Evolutionary conservation across 2,113 vertebrate species (phyloP), one percentile per base, ranked within the genome.

Genomic region (Rhinopomastus cyanomelas): DNA sequence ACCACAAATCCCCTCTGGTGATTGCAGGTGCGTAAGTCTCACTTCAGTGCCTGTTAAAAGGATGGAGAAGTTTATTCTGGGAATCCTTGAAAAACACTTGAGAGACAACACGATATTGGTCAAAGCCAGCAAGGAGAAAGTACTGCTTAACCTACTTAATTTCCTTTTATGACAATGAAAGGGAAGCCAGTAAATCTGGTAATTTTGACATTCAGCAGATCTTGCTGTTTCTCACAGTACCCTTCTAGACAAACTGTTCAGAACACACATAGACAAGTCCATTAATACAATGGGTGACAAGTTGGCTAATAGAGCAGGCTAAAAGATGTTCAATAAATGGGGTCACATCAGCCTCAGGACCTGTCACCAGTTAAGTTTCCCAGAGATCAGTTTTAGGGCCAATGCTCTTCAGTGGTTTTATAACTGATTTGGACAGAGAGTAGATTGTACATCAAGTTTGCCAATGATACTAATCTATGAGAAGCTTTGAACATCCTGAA

Each of bases 281-380:
- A 0, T n/a, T 34, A 36, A 21, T 7, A 22, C 0, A 1, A 2
- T 69, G 27, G 9, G 19, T 12, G 19, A 75, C 21, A 7, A 46
- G 32, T 0, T 51, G 29, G 16, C n/a, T 74, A 52, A 12, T 1
- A 0, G 26, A 9, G 27, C 3, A 2, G 18, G 12, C 32, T 48
- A 12, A 66, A 61, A 56, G 34, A 65, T 18, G 3, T 61, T 3
- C 5, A 32, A 11, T 27, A 64, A 65, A 68, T 19, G 13, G 14
- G 11, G 15, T 37, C 46, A 32, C 32, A 27, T 49, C 18, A 55
- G 29, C 27, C 39, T 48, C 29, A 8, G 2, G 1, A 8, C 9
- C 65, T 39, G 18, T n/a, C 39, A 39, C 16, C 39, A 46, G 36
- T 29, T 18, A 16, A 27, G 32, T 20, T 62, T 21, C 15, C 11